A percentile compares a stretch with the other conserved stretches of the same genome.
Conservation (phyloP, 2,797 vertebrate genomes). For the Sandelia bainsii region DNA sequence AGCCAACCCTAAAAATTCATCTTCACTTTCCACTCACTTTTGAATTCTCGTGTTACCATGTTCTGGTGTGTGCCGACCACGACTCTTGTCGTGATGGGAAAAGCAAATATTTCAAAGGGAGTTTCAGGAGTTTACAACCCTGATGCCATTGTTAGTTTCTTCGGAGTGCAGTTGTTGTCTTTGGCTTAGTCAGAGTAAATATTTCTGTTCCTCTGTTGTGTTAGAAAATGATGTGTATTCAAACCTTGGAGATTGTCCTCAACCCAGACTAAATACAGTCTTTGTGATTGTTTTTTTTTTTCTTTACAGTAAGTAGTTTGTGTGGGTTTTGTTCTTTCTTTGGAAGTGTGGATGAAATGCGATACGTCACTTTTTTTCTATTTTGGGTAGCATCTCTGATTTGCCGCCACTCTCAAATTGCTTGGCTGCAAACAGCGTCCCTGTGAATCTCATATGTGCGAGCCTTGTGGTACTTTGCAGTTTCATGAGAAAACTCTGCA, state of each 20-base stretch:
- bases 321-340: constrained; percentile 41
- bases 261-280: constrained; percentile 71
- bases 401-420: constrained; percentile 65
- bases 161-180: constrained; percentile 54
- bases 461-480: constrained; percentile 6
- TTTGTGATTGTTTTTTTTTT: constrained; percentile 21
- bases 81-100: constrained; percentile 34
- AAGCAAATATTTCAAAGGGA: constrained; percentile 61
- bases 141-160: constrained; percentile 68
- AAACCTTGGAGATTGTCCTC: constrained; percentile 47
- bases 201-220: constrained; percentile 69
- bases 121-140: constrained; percentile 44
- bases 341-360: constrained; percentile 45
- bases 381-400: constrained; percentile 40
- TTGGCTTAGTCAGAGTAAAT: constrained; percentile 70
- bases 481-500: background rate
- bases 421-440: constrained; percentile 43
- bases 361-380: constrained; percentile 21
- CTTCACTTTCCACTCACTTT: background rate
- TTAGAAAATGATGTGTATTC: constrained; percentile 68
- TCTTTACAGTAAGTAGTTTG: constrained; percentile 51
- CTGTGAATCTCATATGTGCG: constrained; percentile 29
- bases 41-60: background rate
- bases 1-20: constrained; percentile 18
- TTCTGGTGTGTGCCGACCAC: constrained; percentile 1